Base-by-base conservation (phyloP, 2,113 vertebrate genomes). In the Rutilus rutilus region DNA sequence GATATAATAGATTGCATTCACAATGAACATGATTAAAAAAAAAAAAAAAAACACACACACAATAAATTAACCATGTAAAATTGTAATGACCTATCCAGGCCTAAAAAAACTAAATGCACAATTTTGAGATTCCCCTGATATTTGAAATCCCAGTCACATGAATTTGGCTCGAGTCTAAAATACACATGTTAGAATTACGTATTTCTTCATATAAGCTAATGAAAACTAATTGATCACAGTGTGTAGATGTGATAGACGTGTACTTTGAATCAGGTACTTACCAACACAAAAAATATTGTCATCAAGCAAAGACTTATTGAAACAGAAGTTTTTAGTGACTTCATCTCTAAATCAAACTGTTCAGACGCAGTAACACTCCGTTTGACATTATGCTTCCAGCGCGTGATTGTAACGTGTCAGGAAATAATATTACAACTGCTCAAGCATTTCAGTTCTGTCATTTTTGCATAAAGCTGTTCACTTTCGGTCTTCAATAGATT, bases 261-360 rank as follows among this genome's bases (percentile, higher is more conserved):
- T 33, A 47, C n/a, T 81, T 36, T 82, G 23, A 71, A 71, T 33
- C 33, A 57, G 19, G 17, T 27, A 65, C 42, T 62, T 21, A 69
- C 30, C 60, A 45, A 36, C n/a, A 75, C 39, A 62, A 6, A 39
- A 57, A 59, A 11, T 3, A 76, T 17, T 42, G 47, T 5, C 25
- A 78, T 54, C 27, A 62, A 15, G 59, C 59, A 62, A 19, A 79
- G 21, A 45, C 47, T 57, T n/a, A 77, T 10, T 54, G 74, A 83
- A 73, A 39, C 64, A 50, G 59, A 83, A 59, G 33, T 19, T 42
- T 25, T 57, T 15, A 39, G 82, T 74, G 67, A 83, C 14, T 74
- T 74, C 82, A 83, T 83, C 50, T 71, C 30, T 73, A 83, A 42
- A 59, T 83, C 47, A 82, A 52, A 69, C 30, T 23, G 39, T 9